Evolutionary conservation across 2,797 vertebrate genomes (phyloP), one percentile per base, ranked within the genome.

Genomic region (Hybognathus amarus): DNA sequence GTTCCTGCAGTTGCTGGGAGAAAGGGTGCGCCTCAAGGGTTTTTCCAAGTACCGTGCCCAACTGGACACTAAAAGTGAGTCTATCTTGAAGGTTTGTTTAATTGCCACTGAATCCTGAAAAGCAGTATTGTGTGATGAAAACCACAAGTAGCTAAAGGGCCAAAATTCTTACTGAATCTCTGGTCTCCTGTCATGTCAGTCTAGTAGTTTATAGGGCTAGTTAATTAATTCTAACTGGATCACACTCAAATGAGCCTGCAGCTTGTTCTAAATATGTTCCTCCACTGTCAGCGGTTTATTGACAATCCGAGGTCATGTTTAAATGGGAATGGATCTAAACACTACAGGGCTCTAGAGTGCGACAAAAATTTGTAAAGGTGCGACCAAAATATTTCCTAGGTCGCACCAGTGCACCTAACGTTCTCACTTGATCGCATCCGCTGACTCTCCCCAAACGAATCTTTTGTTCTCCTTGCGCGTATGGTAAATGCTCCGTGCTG

Each of bases 41-140:
- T 99, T 99, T 92, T 95, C 94, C 90, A 99, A 99, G 86, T 99
- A 99, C 87, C 96, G 97, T 17, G 98, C 98, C 61, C 98, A 99
- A 90, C 96, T 99, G 89, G 98, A 99, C 92, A 98, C 97, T 82
- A 97, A 98, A 92, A 97, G 97, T 97, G 95, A 85, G 97, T 92
- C 27, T 66, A 17, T 71, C 45, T 20, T 74, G 24, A 66, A 47
- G 61, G 70, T 67, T 76, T 67, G 13, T 83, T 83, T 76, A n/a
- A 76, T 66, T 1, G 36, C n/a, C 6, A 67, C 33, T 33, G 33
- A 83, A 64, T 47, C 18, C 38, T n/a, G 2, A 69, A 36, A 77
- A 77, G 47, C 10, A 27, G 18, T 22, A 67, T 40, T 54, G 71
- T 54, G 22, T 67, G 71, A 67, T 45, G 38, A 67, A 52, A 82